These are phyloP conservation scores for Phenganax marumi DNA, from an alignment of 92 coral and sea anemone genomes.

Conservation along the genomic window DNA sequence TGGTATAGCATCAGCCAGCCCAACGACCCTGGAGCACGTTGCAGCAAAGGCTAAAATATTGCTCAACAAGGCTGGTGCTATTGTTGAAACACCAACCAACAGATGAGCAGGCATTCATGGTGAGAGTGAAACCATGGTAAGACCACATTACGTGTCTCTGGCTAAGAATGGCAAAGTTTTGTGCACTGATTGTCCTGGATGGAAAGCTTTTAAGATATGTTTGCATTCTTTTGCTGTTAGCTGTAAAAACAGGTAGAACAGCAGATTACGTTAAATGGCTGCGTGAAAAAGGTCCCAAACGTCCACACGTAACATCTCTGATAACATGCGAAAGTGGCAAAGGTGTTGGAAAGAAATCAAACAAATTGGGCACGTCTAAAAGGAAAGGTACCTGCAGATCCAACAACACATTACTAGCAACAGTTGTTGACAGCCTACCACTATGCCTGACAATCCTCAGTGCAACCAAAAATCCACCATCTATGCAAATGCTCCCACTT, in stretches of 20 bases:
- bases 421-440: constrained; percentile 13
- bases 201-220: constrained; percentile 44
- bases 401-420: not conserved
- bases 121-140: constrained; percentile 43
- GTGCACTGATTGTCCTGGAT: constrained; percentile 49
- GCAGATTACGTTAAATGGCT: constrained; percentile 31
- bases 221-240: constrained; percentile 52
- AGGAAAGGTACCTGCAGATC: constrained; percentile 22
- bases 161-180: constrained; percentile 33
- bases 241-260: constrained; percentile 3
- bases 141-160: constrained; percentile 33
- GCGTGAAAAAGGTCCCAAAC: not conserved
- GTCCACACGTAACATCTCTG: constrained; percentile 30
- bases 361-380: constrained; percentile 18
- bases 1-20: not conserved
- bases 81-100: constrained; percentile 33
- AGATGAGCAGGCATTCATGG: constrained; percentile 26
- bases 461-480: too few relatives aligned
- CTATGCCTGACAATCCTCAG: not conserved
- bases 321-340: too few relatives aligned
- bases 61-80: too few relatives aligned
- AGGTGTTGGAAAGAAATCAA: constrained; percentile 47
- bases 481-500: too few relatives aligned
- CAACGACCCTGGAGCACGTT: not conserved
- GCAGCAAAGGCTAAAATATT: constrained; percentile 30